phyloP scores from a whole-genome alignment of 2,888 invertebrate species.

The Clostera curtula region DNA sequence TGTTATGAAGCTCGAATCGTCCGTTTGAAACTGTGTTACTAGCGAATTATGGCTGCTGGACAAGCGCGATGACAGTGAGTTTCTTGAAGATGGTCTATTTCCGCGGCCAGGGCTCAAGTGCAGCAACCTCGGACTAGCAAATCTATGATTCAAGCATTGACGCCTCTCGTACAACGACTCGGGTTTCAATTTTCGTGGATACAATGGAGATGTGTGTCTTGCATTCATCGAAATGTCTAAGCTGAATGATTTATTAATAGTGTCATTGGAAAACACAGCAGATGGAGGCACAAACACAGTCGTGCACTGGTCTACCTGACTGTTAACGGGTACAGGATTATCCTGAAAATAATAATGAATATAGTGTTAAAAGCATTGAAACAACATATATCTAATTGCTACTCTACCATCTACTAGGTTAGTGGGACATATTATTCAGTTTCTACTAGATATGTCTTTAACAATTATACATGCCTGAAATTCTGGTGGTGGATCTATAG shows the following conservation, averaged over 20 bases:
- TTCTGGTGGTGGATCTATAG: conserved; percentile 89
- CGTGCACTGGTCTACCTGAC: conserved; percentile 34
- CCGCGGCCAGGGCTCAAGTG: conserved; percentile 77
- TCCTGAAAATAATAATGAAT: conserved; percentile 41
- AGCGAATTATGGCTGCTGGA: conserved; percentile 91
- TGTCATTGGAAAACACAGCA: conserved; percentile 37
- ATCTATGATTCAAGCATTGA: conserved; percentile 57
- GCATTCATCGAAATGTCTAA: conserved; percentile 36
- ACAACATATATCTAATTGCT: too few relatives aligned
- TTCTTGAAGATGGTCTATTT: conserved; percentile 82
- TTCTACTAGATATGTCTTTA: too few relatives aligned
- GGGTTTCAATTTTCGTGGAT: conserved; percentile 51
- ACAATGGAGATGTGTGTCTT: conserved; percentile 51
- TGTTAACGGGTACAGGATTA: conserved; percentile 34
- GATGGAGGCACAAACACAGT: conserved; percentile 41
- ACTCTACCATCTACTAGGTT: too few relatives aligned
- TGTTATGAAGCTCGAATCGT: conserved; percentile 90
- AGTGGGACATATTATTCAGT: too few relatives aligned
- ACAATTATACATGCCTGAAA: conserved; percentile 77
- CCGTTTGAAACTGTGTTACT: conserved; percentile 82
- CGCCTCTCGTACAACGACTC: conserved; percentile 56
- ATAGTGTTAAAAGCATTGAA: too few relatives aligned
- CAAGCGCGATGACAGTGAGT: conserved; percentile 84
- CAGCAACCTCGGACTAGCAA: conserved; percentile 66
- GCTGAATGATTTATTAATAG: conserved; percentile 28